A percentile compares a stretch with the other conserved stretches of the same genome.
Conservation (phyloP, 37 sponge, comb jelly and placozoan genomes). For the Aplysina aerophoba region DNA sequence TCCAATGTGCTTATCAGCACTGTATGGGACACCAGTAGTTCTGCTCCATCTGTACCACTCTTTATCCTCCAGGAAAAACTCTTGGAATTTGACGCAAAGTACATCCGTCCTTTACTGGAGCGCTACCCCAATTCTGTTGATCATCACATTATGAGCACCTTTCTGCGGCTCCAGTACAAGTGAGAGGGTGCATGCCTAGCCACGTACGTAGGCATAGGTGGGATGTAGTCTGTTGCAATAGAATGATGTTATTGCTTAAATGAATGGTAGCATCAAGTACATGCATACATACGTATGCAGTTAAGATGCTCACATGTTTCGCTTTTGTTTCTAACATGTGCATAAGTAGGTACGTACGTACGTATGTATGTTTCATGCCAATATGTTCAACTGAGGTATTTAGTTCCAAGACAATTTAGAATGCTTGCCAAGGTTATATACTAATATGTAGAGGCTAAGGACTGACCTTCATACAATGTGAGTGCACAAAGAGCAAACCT, state of each 20-base stretch:
- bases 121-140: slow-evolving; percentile 72
- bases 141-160: slow-evolving; percentile 70
- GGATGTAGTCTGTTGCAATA: background rate
- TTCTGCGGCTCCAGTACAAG: slow-evolving; percentile 66
- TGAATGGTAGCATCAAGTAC: background rate
- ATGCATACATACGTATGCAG: too few species aligned
- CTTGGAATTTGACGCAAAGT: slow-evolving; percentile 49
- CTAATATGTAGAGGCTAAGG: too few species aligned
- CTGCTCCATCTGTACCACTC: background rate
- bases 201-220: background rate
- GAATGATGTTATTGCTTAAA: background rate
- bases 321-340: too few species aligned
- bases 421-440: too few species aligned
- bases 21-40: background rate
- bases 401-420: too few species aligned
- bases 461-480: too few species aligned
- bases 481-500: too few species aligned
- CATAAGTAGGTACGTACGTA: too few species aligned
- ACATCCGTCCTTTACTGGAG: slow-evolving; percentile 72
- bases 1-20: too few species aligned
- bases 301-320: too few species aligned
- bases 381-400: too few species aligned
- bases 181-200: slow-evolving; percentile 5
- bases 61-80: slow-evolving; percentile 38
- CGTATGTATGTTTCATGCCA: too few species aligned